phyloP scores from a whole-genome alignment of 2,888 invertebrate genomes.

The Bruchidius siliquastri region DNA sequence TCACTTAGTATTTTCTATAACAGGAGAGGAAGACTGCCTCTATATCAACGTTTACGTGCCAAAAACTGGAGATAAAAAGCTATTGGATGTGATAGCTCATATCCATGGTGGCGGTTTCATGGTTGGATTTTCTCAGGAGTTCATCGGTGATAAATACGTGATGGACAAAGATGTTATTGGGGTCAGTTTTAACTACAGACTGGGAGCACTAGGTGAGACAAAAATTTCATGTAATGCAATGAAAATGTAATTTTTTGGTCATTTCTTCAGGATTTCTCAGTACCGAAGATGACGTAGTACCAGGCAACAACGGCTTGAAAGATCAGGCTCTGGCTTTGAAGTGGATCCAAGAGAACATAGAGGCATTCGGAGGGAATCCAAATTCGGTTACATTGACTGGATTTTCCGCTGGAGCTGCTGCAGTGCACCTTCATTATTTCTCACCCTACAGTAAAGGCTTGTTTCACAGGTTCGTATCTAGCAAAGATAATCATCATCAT shows the following conservation, averaged over 20 bases:
- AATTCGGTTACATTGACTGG: constrained; percentile 39
- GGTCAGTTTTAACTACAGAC: constrained; percentile 38
- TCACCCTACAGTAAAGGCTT: constrained; percentile 39
- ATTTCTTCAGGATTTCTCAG: constrained; percentile 36
- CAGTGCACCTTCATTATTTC: constrained; percentile 41
- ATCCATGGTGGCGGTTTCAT: constrained; percentile 63
- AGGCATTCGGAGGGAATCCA: constrained; percentile 40
- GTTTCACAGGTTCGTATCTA: constrained; percentile 38
- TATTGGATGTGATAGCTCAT: constrained; percentile 55
- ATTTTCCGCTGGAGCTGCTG: constrained; percentile 39
- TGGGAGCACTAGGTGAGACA: constrained; percentile 34
- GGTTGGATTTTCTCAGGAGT: constrained; percentile 55
- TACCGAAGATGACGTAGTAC: constrained; percentile 37
- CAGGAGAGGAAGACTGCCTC: constrained; percentile 61
- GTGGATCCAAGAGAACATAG: constrained; percentile 40
- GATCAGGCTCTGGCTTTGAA: constrained; percentile 39
- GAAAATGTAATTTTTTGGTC: too few relatives aligned
- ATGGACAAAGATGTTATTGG: constrained; percentile 53
- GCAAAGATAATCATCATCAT: too few relatives aligned
- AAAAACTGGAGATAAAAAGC: constrained; percentile 7
- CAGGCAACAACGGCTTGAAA: constrained; percentile 42
- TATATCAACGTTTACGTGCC: constrained; percentile 58
- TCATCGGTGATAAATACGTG: constrained; percentile 50
- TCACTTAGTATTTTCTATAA: too few relatives aligned
- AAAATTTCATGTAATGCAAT: background rate